Evolutionary conservation across 2,113 vertebrate species (phyloP).

Genomic region (Typhlomys cinereus): DNA sequence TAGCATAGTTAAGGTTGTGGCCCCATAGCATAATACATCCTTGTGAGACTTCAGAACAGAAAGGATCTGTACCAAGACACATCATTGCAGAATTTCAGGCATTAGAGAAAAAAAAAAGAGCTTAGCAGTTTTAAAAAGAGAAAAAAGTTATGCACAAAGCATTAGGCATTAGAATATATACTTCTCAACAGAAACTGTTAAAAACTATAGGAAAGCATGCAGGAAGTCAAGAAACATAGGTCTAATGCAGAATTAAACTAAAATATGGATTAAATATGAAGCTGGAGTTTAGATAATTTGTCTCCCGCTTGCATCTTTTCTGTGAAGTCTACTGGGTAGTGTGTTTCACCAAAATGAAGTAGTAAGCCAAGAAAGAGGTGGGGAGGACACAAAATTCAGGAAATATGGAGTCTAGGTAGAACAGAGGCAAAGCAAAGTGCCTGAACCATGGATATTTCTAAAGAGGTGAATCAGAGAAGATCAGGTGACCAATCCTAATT

Average conservation of each 20-base stretch:
- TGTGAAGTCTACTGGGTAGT: neutral
- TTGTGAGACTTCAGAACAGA: neutral
- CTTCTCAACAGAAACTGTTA: neutral
- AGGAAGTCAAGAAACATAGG: neutral
- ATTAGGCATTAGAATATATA: neutral
- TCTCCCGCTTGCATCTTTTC: neutral
- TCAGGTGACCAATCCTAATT: neutral
- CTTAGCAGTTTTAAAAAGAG: constrained; percentile 2
- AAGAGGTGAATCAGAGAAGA: neutral
- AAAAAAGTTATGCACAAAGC: neutral
- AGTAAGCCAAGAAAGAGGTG: neutral
- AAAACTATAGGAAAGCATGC: neutral
- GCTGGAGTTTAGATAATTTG: neutral
- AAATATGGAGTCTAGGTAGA: neutral
- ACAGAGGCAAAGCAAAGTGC: neutral
- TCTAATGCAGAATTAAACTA: neutral
- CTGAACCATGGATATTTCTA: neutral
- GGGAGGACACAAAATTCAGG: neutral
- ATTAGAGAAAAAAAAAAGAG: neutral
- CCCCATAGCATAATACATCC: neutral
- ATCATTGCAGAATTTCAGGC: neutral
- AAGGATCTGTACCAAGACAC: neutral
- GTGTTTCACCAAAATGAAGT: neutral
- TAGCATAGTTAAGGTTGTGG: neutral
- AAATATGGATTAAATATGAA: constrained; percentile 1